phyloP scores from a whole-genome alignment of 1,140 invertebrate genomes.

The Protaetia brevitarsis region DNA sequence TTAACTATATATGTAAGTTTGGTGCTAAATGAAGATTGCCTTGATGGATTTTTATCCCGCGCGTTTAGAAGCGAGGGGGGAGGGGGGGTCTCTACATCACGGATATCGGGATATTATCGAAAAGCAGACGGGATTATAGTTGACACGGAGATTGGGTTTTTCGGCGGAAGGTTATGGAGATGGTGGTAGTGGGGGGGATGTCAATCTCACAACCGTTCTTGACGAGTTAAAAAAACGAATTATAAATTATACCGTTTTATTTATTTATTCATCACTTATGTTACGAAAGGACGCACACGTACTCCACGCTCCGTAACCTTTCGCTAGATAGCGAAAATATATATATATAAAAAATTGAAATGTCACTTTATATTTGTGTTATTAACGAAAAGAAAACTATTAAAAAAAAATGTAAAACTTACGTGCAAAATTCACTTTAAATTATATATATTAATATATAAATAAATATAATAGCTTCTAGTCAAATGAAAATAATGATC shows the following conservation, averaged over 20 bases:
- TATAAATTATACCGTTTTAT: background rate
- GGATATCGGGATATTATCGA: no score
- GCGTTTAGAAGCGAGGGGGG: no score
- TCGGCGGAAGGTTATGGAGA: no score
- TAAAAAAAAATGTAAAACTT: slow-evolving; percentile 36
- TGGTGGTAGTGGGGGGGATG: no score
- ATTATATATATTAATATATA: slow-evolving; percentile 39
- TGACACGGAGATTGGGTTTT: no score
- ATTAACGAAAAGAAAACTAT: slow-evolving; percentile 26
- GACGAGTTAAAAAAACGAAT: slow-evolving; percentile 13
- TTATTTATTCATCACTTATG: background rate
- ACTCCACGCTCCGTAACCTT: background rate
- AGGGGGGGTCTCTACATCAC: no score
- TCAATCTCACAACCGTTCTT: no score
- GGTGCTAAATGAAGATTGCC: slow-evolving; percentile 46
- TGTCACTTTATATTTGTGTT: slow-evolving; percentile 41
- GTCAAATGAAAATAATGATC: slow-evolving; percentile 45
- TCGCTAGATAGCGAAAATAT: background rate
- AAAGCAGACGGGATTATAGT: no score
- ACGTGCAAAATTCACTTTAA: slow-evolving; percentile 40
- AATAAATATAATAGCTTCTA: slow-evolving; percentile 50
- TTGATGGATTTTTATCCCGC: slow-evolving; percentile 35
- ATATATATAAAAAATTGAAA: background rate
- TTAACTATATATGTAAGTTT: slow-evolving; percentile 46
- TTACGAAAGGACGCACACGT: background rate